Evolutionary conservation across 2,888 invertebrate genomes (phyloP).

Genomic region (Orthosia gothica): DNA sequence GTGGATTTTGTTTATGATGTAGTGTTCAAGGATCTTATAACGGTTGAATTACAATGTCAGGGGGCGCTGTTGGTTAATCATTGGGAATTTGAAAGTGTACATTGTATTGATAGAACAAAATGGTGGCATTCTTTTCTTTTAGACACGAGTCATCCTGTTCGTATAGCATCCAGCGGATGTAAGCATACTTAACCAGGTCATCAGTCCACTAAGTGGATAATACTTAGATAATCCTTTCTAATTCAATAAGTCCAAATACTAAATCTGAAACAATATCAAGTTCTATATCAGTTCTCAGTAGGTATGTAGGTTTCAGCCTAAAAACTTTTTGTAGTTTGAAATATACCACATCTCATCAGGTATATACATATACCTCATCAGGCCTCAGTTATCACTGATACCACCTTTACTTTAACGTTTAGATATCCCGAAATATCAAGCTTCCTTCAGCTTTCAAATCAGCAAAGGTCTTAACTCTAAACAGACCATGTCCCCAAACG

Average conservation of each 20-base stretch:
- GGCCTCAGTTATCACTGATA: conserved; percentile 2
- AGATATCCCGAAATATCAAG: conserved; percentile 9
- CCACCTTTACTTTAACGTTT: conserved; percentile 14
- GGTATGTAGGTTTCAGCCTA: neutral
- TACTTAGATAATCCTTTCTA: too few species aligned
- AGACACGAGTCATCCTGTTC: too few species aligned
- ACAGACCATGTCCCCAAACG: conserved; percentile 35
- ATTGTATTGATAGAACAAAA: too few species aligned
- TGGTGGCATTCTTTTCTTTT: too few species aligned
- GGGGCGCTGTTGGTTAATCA: too few species aligned
- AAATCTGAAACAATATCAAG: neutral
- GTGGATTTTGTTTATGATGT: neutral
- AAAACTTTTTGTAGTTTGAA: conserved; percentile 8
- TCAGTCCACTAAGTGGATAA: too few species aligned
- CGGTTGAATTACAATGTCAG: too few species aligned
- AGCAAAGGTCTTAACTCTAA: conserved; percentile 10
- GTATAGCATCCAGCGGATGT: too few species aligned
- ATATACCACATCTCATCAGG: conserved; percentile 5
- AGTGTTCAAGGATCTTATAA: too few species aligned
- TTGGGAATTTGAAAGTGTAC: too few species aligned
- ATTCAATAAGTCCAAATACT: neutral
- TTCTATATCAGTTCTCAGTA: too few species aligned
- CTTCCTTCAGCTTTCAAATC: conserved; percentile 19
- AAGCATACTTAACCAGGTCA: too few species aligned
- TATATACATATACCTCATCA: conserved; percentile 1